Conservation (phyloP, 2,888 invertebrate genomes). For the Lithosia quadra region DNA sequence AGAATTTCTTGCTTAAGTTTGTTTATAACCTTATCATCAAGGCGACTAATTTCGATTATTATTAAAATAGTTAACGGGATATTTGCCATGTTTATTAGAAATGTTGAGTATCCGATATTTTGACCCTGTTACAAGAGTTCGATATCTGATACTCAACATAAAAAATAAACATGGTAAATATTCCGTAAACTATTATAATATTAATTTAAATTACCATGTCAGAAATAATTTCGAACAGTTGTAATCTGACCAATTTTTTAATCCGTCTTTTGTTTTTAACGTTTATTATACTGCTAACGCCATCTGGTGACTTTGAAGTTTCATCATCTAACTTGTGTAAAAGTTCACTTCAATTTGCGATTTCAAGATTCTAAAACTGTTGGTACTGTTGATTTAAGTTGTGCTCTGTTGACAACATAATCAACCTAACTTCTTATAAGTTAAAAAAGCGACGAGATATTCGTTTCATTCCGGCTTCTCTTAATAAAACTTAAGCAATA, state of each 20-base stretch:
- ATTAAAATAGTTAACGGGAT: too few species aligned
- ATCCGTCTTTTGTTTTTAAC: not conserved
- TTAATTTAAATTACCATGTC: too few species aligned
- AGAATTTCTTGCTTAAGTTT: not conserved
- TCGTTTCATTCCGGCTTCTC: slow-evolving; percentile 1
- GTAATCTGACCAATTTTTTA: not conserved
- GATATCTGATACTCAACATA: too few species aligned
- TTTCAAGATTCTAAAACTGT: not conserved
- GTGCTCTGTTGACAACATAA: not conserved
- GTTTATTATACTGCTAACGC: not conserved
- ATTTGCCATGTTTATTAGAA: too few species aligned
- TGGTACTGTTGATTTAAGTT: not conserved
- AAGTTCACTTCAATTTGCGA: too few species aligned
- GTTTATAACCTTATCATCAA: not conserved
- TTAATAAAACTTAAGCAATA: slow-evolving; percentile 38
- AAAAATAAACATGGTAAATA: too few species aligned
- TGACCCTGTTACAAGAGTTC: too few species aligned
- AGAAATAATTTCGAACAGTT: not conserved
- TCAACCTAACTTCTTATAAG: not conserved
- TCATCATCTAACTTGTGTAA: not conserved
- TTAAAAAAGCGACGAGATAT: not conserved
- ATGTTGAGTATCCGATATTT: too few species aligned
- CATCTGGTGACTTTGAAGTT: not conserved
- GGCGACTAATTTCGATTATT: not conserved
- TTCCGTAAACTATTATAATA: too few species aligned